phyloP scores from a whole-genome alignment of 2,888 invertebrate genomes.

The Choreutis nemorana region DNA sequence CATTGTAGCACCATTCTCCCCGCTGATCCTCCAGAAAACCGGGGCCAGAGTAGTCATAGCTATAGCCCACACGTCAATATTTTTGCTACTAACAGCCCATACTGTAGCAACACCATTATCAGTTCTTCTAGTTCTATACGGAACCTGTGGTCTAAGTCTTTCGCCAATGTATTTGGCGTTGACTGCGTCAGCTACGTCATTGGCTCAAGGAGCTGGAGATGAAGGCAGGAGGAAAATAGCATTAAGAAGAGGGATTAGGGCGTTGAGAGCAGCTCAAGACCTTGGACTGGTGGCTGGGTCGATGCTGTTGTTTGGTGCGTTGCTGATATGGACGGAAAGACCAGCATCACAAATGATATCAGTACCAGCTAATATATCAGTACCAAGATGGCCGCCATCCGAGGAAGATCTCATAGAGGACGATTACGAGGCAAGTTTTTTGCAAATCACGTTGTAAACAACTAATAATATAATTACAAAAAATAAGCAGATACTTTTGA shows the following conservation, averaged over 20 bases:
- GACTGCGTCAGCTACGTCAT: slow-evolving; percentile 65
- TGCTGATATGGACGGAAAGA: slow-evolving; percentile 59
- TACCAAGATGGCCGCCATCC: slow-evolving; percentile 41
- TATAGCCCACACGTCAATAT: slow-evolving; percentile 61
- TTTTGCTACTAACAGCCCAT: slow-evolving; percentile 69
- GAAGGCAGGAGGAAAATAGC: slow-evolving; percentile 41
- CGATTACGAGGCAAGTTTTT: slow-evolving; percentile 66
- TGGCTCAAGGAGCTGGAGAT: slow-evolving; percentile 61
- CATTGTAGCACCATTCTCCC: slow-evolving; percentile 56
- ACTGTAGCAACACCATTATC: slow-evolving; percentile 41
- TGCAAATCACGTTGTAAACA: too few species aligned
- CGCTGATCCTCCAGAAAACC: slow-evolving; percentile 46
- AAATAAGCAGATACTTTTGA: too few species aligned
- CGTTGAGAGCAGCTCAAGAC: slow-evolving; percentile 52
- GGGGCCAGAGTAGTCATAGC: slow-evolving; percentile 45
- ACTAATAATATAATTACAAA: too few species aligned
- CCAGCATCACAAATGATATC: slow-evolving; percentile 45
- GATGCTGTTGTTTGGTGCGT: slow-evolving; percentile 40
- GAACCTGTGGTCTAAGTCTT: slow-evolving; percentile 62
- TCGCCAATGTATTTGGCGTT: slow-evolving; percentile 66
- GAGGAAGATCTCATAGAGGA: slow-evolving; percentile 65
- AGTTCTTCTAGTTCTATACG: slow-evolving; percentile 42
- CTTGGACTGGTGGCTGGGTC: slow-evolving; percentile 49
- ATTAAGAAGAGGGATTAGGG: slow-evolving; percentile 44
- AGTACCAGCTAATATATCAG: slow-evolving; percentile 36